Percentiles rank a stretch among this genome's conserved stretches.
phyloP scores from a whole-genome alignment of 2,113 vertebrate species.

The Synodontis membranacea region DNA sequence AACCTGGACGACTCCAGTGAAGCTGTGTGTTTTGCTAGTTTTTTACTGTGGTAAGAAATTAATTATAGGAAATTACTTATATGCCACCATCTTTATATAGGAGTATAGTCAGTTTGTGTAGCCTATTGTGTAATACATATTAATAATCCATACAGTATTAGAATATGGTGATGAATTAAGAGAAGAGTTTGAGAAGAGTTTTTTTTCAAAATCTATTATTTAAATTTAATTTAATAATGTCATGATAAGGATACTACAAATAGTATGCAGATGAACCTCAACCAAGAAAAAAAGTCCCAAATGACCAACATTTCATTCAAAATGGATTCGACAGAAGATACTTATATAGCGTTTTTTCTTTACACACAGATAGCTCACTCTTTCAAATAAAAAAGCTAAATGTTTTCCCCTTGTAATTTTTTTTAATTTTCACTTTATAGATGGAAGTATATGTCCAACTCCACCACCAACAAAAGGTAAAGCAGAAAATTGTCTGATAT shows the following conservation, averaged over 20 bases:
- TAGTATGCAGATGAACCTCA: neutral
- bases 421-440: neutral
- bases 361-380: neutral
- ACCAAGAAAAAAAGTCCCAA: neutral
- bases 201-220: neutral
- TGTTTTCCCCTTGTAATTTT: neutral
- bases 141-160: no score
- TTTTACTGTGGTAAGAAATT: no score
- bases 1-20: no score
- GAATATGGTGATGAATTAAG: no score
- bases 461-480: neutral
- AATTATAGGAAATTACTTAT: no score
- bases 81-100: neutral
- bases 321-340: neutral
- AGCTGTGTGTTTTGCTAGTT: no score
- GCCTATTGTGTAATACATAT: neutral
- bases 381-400: neutral
- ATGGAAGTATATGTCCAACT: conserved; percentile 1
- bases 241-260: neutral
- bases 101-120: neutral
- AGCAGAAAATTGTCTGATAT: neutral
- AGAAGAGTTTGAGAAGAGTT: no score
- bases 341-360: no score
- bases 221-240: neutral
- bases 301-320: neutral